Conservation (phyloP, 2,888 invertebrate genomes). For the Ectemnius continuus region DNA sequence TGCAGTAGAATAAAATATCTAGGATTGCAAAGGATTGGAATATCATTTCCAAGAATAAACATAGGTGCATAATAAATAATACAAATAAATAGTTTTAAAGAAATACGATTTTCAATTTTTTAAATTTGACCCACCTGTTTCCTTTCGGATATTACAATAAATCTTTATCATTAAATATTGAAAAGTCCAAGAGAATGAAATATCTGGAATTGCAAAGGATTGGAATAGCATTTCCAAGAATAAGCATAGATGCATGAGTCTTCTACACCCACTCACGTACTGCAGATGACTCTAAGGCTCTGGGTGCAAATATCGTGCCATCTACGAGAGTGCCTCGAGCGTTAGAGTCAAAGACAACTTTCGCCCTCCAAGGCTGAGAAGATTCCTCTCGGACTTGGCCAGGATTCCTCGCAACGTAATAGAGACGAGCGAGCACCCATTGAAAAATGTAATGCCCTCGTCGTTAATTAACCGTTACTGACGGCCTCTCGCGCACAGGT, state of each 20-base stretch:
- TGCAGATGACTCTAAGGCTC: conserved; percentile 22
- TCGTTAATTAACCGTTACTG: conserved; percentile 52
- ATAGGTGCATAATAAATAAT: no score
- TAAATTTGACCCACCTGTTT: no score
- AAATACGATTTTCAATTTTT: no score
- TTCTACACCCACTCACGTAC: conserved; percentile 25
- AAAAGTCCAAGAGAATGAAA: background rate
- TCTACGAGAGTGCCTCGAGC: conserved; percentile 57
- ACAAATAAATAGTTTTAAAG: no score
- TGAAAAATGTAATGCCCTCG: conserved; percentile 51
- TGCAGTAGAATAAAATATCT: background rate
- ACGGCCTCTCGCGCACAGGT: no score
- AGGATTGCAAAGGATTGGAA: background rate
- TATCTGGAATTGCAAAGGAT: background rate
- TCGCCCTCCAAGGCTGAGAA: conserved; percentile 76
- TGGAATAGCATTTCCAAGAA: no score
- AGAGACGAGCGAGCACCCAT: conserved; percentile 55
- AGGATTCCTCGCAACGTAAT: conserved; percentile 52
- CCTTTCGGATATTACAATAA: no score
- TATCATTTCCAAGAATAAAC: no score
- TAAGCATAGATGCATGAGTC: conserved; percentile 8
- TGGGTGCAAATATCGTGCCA: conserved; percentile 66
- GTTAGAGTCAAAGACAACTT: conserved; percentile 67
- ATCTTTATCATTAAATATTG: background rate
- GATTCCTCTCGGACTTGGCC: conserved; percentile 55